These are phyloP conservation scores for Balaeniceps rex DNA, from an alignment of 2,113 vertebrate species.

Conservation along the genomic window DNA sequence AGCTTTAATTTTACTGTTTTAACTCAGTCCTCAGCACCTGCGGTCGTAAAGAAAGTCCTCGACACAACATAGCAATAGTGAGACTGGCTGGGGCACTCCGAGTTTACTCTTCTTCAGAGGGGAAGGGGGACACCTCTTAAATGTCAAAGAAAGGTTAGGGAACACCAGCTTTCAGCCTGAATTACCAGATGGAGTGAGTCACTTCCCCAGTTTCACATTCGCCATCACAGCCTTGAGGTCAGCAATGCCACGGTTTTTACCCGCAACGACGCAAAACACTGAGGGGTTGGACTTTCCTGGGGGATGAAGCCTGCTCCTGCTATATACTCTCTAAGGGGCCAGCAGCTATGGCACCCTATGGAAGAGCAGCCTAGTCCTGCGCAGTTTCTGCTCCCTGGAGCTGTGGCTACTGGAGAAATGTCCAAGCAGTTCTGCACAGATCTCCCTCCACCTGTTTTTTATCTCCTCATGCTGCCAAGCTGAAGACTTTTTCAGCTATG, in stretches of 20 bases:
- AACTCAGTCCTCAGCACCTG: neutral
- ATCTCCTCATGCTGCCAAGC: neutral
- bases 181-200: neutral
- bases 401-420: neutral
- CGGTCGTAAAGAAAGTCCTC: neutral
- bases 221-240: neutral
- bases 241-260: neutral
- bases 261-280: fast-evolving
- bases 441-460: neutral
- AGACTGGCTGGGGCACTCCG: neutral
- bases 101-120: neutral
- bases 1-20: neutral
- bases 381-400: neutral
- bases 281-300: neutral
- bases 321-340: neutral
- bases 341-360: neutral
- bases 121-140: neutral
- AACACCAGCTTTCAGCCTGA: neutral
- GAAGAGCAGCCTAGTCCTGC: neutral
- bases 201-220: neutral
- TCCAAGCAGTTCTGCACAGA: neutral
- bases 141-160: neutral
- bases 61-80: fast-evolving
- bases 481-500: neutral
- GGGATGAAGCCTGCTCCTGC: neutral